Conservation (phyloP, 2,113 vertebrate genomes). For the Antechinus flavipes region DNA sequence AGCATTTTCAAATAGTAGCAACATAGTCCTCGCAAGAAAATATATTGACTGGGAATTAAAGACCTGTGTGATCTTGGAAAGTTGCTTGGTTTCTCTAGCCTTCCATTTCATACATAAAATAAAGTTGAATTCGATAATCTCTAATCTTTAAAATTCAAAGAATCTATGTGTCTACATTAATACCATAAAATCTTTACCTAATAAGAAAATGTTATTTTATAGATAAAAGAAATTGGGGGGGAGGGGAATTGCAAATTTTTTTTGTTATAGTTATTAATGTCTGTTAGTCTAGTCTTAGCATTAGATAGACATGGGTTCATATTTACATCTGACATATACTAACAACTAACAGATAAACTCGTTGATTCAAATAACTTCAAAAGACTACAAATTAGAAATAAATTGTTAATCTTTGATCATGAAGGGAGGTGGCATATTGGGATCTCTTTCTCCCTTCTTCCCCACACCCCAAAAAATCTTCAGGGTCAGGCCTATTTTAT, state of each 20-base stretch:
- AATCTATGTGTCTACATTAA: background rate
- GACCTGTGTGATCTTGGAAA: background rate
- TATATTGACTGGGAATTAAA: background rate
- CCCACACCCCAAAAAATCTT: background rate
- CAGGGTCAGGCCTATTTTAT: background rate
- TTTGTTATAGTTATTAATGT: background rate
- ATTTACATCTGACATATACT: background rate
- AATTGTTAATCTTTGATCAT: background rate
- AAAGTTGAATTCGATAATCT: background rate
- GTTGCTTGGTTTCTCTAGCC: background rate
- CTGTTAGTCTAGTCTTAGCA: background rate
- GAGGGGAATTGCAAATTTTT: background rate
- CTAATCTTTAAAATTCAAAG: background rate
- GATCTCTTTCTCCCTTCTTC: background rate
- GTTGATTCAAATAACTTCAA: background rate
- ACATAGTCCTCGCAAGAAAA: background rate
- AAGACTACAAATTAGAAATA: background rate
- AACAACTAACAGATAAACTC: background rate
- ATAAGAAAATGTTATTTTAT: background rate
- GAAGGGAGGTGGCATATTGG: background rate
- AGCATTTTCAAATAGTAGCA: background rate
- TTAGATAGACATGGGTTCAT: background rate
- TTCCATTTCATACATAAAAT: background rate
- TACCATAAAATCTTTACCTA: background rate
- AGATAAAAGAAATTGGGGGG: background rate